Conservation (phyloP, 2,888 invertebrate species). For the Dusona sp. region DNA sequence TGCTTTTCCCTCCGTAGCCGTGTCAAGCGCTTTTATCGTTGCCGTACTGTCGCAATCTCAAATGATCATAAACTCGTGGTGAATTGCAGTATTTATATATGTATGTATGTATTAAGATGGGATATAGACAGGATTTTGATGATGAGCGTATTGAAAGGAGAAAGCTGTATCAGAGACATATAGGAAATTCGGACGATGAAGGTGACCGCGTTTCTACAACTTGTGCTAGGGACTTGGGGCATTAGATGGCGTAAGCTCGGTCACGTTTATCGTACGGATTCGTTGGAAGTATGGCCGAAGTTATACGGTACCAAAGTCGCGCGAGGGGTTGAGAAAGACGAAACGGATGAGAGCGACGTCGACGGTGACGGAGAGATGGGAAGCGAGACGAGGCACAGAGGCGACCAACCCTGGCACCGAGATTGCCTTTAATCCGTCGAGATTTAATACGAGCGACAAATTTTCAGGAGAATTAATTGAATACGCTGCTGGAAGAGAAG, state of each 20-base stretch:
- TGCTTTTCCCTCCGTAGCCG: not conserved
- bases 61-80: slow-evolving; percentile 43
- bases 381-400: slow-evolving; percentile 66
- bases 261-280: slow-evolving; percentile 51
- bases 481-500: slow-evolving; percentile 75
- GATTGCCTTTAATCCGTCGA: slow-evolving; percentile 83
- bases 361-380: slow-evolving; percentile 66
- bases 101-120: not conserved
- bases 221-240: slow-evolving; percentile 9
- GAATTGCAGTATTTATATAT: not conserved
- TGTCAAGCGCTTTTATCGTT: slow-evolving; percentile 15
- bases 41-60: not conserved
- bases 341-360: slow-evolving; percentile 53
- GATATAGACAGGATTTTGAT: slow-evolving; percentile 17
- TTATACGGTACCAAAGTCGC: slow-evolving; percentile 23
- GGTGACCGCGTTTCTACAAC: slow-evolving; percentile 35
- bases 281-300: slow-evolving; percentile 25
- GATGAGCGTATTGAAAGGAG: slow-evolving; percentile 19
- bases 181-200: slow-evolving; percentile 32
- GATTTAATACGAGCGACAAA: slow-evolving; percentile 84
- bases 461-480: slow-evolving; percentile 84
- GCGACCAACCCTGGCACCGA: slow-evolving; percentile 75
- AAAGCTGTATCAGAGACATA: slow-evolving; percentile 14
- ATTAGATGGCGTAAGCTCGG: slow-evolving; percentile 46
- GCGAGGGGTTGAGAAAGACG: slow-evolving; percentile 44